These are phyloP conservation scores for Castor canadensis DNA, from an alignment of 2,113 vertebrate species.

Conservation along the genomic window DNA sequence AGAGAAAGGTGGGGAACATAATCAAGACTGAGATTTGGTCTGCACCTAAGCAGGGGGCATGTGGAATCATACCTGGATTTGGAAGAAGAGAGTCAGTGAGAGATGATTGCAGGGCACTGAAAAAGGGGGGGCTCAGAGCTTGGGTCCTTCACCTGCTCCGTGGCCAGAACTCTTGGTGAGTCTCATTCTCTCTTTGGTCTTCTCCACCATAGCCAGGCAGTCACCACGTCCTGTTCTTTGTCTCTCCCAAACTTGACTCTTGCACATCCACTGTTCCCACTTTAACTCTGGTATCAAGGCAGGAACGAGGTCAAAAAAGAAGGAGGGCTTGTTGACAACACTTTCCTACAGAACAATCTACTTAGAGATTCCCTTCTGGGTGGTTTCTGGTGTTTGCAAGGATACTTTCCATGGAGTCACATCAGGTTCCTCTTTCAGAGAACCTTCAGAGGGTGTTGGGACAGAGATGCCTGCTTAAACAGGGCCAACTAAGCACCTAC, in stretches of 20 bases:
- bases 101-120: background rate
- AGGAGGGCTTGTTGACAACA: background rate
- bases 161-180: too few relatives aligned
- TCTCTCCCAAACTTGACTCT: background rate
- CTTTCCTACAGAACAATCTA: background rate
- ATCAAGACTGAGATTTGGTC: background rate
- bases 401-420: background rate
- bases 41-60: background rate
- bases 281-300: background rate
- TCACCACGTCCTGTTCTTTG: background rate
- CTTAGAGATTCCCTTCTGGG: background rate
- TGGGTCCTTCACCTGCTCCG: fast-evolving
- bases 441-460: background rate
- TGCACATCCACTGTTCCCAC: background rate
- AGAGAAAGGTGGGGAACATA: background rate
- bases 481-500: background rate
- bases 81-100: background rate
- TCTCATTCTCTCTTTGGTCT: background rate
- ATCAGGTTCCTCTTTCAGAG: background rate
- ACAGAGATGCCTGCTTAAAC: background rate
- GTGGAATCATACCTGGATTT: background rate
- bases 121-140: background rate
- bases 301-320: background rate
- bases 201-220: background rate
- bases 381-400: background rate